Base-by-base conservation (phyloP, 2,113 vertebrate genomes). In the Prolemur simus region DNA sequence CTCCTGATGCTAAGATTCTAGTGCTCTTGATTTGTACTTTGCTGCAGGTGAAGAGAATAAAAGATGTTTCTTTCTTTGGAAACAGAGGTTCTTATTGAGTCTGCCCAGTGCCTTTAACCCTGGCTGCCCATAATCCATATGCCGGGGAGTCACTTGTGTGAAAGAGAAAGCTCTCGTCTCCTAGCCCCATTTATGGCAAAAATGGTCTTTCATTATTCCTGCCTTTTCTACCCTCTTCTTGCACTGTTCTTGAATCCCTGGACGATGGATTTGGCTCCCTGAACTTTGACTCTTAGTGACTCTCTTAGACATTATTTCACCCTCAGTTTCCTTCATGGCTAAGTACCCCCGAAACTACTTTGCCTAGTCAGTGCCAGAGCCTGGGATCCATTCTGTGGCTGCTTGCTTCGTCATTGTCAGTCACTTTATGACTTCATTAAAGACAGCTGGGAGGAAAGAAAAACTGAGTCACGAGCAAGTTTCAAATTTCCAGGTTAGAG, bases 381-480 rank as follows among this genome's bases (percentile, higher is more conserved):
- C 29, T 27, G 39, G 21, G 23, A 18, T 39, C 45, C 34, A 45
- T 27, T 64, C 42, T 0, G 3, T 85, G n/a, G 20, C 29, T 9
- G 11, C 4, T 25, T 78, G 86, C 83, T 74, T 87, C 21, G 25
- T 8, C 56, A 42, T 47, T 25, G 12, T 54, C 49, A 84, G n/a
- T 18, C 52, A 60, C 63, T 56, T 66, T 17, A 45, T 45, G 60
- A 80, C 32, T 60, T 94, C 20, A 81, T 45, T 49, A 76, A 64
- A 77, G 52, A 52, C 5, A 63, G 47, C 37, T 52, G 56, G 60
- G 71, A 92, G 12, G 68, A 37, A 89, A 94, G 71, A 47, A 39
- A 91, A 96, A 80, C 18, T 63, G 64, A 93, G 18, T 88, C 34
- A 80, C 49, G 37, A 74, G 5, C 23, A 93, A 94, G 47, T 78